Percentiles rank a stretch among this genome's conserved stretches.
Conservation (phyloP, 2,888 invertebrate species). For the Teleogryllus oceanicus region DNA sequence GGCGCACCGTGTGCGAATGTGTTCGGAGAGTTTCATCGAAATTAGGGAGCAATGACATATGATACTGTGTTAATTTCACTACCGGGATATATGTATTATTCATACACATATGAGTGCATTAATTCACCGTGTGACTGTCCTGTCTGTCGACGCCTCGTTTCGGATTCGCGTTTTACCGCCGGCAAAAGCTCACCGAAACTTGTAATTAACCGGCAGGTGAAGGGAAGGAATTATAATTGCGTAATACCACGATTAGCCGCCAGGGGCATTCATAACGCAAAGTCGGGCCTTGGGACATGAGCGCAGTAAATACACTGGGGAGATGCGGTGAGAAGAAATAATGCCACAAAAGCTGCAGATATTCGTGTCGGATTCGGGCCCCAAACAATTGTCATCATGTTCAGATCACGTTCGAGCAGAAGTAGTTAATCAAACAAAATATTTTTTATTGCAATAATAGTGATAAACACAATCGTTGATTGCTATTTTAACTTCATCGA, state of each 20-base stretch:
- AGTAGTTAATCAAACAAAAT: too few relatives aligned
- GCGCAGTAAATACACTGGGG: too few relatives aligned
- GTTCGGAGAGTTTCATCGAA: neutral
- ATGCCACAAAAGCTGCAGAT: too few relatives aligned
- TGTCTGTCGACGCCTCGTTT: neutral
- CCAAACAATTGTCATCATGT: too few relatives aligned
- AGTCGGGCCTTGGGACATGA: neutral
- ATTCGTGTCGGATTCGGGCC: too few relatives aligned
- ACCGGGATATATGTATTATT: constrained; percentile 11
- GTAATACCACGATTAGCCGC: too few relatives aligned
- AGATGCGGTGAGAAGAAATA: too few relatives aligned
- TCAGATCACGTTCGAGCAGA: too few relatives aligned
- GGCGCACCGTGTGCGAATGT: neutral
- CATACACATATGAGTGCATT: neutral
- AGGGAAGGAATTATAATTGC: constrained; percentile 1
- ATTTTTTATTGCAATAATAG: too few relatives aligned
- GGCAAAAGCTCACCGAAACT: neutral
- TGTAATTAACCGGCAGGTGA: constrained; percentile 2
- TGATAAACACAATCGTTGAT: too few relatives aligned
- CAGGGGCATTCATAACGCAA: neutral
- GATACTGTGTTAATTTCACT: constrained; percentile 18
- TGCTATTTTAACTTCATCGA: too few relatives aligned
- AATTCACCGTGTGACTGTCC: neutral
- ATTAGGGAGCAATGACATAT: constrained; percentile 18
- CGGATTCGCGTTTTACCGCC: neutral